Evolutionary conservation across 1,140 invertebrate genomes (phyloP).

Genomic region (Leptopilina clavipes): DNA sequence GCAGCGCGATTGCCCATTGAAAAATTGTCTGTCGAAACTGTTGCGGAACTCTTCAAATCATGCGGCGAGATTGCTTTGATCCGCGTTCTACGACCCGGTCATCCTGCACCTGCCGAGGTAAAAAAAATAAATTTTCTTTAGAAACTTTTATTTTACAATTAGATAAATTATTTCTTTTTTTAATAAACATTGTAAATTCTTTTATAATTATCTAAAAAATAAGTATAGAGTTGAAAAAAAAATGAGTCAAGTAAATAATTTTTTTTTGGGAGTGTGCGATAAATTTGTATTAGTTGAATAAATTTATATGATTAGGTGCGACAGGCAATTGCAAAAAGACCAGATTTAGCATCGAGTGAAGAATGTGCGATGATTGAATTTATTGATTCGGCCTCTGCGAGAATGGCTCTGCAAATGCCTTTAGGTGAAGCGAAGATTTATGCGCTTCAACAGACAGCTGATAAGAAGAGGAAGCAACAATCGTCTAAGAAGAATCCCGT

Average conservation of each 20-base stretch:
- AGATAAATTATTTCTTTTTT: neutral
- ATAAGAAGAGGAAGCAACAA: conserved; percentile 70
- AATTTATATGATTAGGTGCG: conserved; percentile 74
- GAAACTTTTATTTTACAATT: conserved; percentile 17
- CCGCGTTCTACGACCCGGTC: conserved; percentile 88
- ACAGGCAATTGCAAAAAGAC: conserved; percentile 91
- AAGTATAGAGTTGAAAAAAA: too few species aligned
- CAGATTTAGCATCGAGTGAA: conserved; percentile 84
- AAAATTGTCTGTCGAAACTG: conserved; percentile 88
- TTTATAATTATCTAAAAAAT: too few species aligned
- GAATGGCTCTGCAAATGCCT: conserved; percentile 82
- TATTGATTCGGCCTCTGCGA: conserved; percentile 88
- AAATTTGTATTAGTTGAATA: too few species aligned
- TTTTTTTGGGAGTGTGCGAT: too few species aligned
- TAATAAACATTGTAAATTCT: too few species aligned
- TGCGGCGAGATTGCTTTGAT: conserved; percentile 93
- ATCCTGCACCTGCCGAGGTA: conserved; percentile 88
- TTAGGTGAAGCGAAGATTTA: conserved; percentile 67
- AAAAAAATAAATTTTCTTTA: conserved; percentile 28
- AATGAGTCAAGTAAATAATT: too few species aligned
- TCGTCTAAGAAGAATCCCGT: conserved; percentile 66
- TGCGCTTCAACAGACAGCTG: conserved; percentile 73
- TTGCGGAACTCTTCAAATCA: conserved; percentile 89
- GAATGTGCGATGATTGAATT: conserved; percentile 94
- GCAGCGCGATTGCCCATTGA: conserved; percentile 89